A percentile compares a stretch with the other conserved stretches of the same genome.
phyloP scores from a whole-genome alignment of 2,113 vertebrate species.

The Fregata magnificens region DNA sequence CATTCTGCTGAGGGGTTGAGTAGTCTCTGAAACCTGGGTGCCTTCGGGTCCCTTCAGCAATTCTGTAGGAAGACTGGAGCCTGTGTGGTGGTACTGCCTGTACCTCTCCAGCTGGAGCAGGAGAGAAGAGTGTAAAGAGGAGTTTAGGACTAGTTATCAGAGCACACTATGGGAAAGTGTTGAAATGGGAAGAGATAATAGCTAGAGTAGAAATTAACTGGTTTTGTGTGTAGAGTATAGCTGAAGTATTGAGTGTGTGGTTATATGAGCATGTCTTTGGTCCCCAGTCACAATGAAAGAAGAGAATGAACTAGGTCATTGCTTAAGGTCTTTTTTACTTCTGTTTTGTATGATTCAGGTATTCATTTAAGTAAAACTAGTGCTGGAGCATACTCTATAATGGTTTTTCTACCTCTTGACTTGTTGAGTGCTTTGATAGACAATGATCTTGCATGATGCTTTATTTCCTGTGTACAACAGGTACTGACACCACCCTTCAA shows the following conservation, averaged over 20 bases:
- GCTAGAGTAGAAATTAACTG: not conserved
- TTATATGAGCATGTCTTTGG: not conserved
- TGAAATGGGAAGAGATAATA: not conserved
- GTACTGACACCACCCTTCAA: not conserved
- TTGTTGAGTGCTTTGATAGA: not conserved
- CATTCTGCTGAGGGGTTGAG: not conserved
- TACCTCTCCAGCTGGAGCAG: not conserved
- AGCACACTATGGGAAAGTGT: not conserved
- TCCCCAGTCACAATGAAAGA: not conserved
- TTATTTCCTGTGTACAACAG: not conserved
- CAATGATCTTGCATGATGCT: not conserved
- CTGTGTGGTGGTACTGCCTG: not conserved
- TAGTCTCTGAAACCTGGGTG: not conserved
- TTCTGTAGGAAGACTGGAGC: not conserved
- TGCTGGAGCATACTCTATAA: not conserved
- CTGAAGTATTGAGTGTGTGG: not conserved
- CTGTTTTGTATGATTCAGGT: not conserved
- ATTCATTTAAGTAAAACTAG: not conserved
- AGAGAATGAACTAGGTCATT: not conserved
- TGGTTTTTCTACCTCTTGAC: not conserved
- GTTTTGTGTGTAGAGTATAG: not conserved
- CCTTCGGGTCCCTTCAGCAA: not conserved
- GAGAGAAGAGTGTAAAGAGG: not conserved
- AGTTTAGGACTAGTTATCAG: not conserved
- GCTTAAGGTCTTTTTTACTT: not conserved